Base-by-base conservation (phyloP, 2,888 invertebrate genomes). In the Acleris cristana region DNA sequence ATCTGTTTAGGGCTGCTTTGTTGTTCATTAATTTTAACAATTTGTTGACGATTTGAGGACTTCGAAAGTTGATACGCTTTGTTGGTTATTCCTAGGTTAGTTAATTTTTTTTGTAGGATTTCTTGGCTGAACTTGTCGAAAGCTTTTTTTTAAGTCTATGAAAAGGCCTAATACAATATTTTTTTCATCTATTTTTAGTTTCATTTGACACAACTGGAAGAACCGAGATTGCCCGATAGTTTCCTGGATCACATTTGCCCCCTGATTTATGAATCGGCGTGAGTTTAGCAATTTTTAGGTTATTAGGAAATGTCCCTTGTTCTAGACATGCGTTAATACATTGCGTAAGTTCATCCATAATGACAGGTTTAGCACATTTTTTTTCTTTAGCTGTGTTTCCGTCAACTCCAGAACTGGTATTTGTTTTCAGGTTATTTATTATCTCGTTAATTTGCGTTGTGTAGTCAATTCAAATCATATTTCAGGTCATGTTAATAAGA, bases 11-110 rank as follows among this genome's bases (percentile, higher is more conserved):
- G 6, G 5, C 30, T 10, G 60, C 73, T 72, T 10, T 14, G 1
- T 16, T 23, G 51, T 6, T 55, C 40, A 53, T 18, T 62, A 0
- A 72, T 66, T 63, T 71, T 71, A 3, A 71, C 71, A 2, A 70
- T 34, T 66, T 72, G 72, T n/a, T 19, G 23, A 16, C 73, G 49
- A 16, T 70, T 62, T 48, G 10, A 72, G 1, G 71, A 70, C 21
- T 49, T 34, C 12, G 71, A 64, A 21, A 73, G 58, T 0, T 64
- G 40, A 5, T 59, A 49, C 0, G 71, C 69, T 23, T n/a, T 48
- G 2, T 45, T 66, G 12, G 21, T 18, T 0, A 73, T 45, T 2
- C 73, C 73, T 1, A 70, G 57, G 12, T 62, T 49, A 6, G 49
- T 4, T 34, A 73, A 23, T 64, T 72, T 69, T 5, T 54, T 12